A percentile compares a stretch with the other conserved stretches of the same genome.
Evolutionary conservation across 2,888 invertebrate genomes (phyloP).

Genomic region (Copidosoma aretas): DNA sequence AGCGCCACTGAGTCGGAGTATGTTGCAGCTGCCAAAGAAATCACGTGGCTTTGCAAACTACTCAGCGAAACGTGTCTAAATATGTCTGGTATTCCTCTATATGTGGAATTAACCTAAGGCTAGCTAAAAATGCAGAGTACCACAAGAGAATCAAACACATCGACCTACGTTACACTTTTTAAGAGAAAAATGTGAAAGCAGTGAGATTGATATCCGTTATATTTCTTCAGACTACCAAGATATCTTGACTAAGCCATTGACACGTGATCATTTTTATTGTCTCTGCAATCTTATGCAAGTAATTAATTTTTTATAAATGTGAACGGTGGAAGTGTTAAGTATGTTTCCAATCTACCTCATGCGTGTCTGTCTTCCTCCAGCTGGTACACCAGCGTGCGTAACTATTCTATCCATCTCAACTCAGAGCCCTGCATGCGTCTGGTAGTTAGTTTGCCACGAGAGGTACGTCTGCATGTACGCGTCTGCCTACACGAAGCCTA

Average conservation of each 20-base stretch:
- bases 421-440: no score
- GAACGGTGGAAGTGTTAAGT: no score
- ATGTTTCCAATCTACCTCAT: no score
- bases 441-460: no score
- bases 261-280: background rate
- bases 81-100: background rate
- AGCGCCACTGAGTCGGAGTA: constrained; percentile 1
- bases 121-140: background rate
- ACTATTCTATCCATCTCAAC: no score
- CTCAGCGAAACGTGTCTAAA: background rate
- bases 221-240: background rate
- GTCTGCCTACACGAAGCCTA: no score
- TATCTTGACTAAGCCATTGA: background rate
- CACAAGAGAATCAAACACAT: background rate
- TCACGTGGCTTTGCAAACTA: background rate
- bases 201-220: background rate
- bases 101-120: background rate
- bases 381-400: no score
- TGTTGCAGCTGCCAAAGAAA: constrained; percentile 7
- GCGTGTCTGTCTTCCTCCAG: no score
- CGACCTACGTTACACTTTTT: background rate
- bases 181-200: background rate
- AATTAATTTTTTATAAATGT: no score
- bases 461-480: no score
- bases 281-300: background rate